phyloP scores from a whole-genome alignment of 1,140 invertebrate species.

The Drosophila miranda region DNA sequence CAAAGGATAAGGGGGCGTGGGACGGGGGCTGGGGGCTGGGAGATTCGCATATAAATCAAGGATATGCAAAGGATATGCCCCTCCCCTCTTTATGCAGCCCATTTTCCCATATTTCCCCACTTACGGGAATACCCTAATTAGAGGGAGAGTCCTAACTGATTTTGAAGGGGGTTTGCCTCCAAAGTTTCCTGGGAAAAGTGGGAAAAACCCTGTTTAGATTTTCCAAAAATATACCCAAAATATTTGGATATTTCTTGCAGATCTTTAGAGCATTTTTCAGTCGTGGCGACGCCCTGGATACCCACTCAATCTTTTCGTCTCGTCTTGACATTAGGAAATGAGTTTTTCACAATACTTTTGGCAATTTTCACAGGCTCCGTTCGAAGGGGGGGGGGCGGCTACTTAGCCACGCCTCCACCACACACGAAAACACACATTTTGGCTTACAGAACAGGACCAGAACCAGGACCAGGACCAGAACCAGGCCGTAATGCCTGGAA shows the following conservation, averaged over 20 bases:
- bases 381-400: background rate
- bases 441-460: slow-evolving; percentile 22
- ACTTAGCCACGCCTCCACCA: slow-evolving; percentile 12
- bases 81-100: background rate
- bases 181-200: background rate
- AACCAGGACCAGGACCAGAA: slow-evolving; percentile 16
- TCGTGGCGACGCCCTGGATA: slow-evolving; percentile 8
- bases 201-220: background rate
- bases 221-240: background rate
- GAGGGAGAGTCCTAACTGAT: rapidly evolving
- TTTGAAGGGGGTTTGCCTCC: too few relatives aligned
- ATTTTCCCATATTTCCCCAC: background rate
- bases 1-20: background rate
- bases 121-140: background rate
- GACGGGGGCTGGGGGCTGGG: too few relatives aligned
- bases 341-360: slow-evolving; percentile 53
- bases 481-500: slow-evolving; percentile 39
- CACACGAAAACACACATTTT: slow-evolving; percentile 3
- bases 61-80: slow-evolving; percentile 16
- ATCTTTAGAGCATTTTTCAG: slow-evolving; percentile 7
- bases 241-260: too few relatives aligned
- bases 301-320: slow-evolving; percentile 20
- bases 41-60: slow-evolving; percentile 67
- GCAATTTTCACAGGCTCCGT: slow-evolving; percentile 34
- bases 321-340: slow-evolving; percentile 62